phyloP scores from a whole-genome alignment of 2,888 invertebrate genomes.

The Cynaeus angustus region DNA sequence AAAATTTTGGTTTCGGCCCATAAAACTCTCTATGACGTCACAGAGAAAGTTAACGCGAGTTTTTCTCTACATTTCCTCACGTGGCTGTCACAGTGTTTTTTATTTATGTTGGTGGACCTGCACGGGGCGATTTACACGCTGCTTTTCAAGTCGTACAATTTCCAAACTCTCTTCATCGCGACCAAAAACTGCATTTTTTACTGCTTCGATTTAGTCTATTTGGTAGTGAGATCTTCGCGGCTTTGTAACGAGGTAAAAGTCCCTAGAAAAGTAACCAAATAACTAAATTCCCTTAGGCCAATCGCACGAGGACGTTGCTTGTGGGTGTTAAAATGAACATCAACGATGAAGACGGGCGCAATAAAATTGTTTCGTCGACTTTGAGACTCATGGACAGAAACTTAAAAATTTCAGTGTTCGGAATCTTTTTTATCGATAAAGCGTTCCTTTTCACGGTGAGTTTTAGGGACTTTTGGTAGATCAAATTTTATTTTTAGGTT shows the following conservation, averaged over 20 bases:
- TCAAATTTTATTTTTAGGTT: background rate
- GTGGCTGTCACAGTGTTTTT: background rate
- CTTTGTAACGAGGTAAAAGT: background rate
- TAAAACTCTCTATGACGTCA: background rate
- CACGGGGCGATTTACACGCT: background rate
- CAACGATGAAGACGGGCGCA: background rate
- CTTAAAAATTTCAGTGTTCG: conserved; percentile 53
- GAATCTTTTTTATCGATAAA: conserved; percentile 56
- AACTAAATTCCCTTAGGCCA: conserved; percentile 6
- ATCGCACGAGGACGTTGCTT: background rate
- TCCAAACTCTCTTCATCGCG: background rate
- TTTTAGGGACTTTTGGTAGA: background rate
- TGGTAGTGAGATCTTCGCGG: background rate
- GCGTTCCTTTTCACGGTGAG: conserved; percentile 58
- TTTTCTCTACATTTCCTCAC: background rate
- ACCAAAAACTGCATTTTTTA: background rate
- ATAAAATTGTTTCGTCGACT: conserved; percentile 21
- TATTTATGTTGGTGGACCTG: background rate
- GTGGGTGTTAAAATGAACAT: background rate
- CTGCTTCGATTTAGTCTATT: conserved; percentile 8
- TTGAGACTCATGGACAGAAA: conserved; percentile 21
- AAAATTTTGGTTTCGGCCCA: background rate
- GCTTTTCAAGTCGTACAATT: background rate
- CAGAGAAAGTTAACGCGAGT: background rate
- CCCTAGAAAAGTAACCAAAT: background rate